Evolutionary conservation across 2,113 vertebrate species (phyloP), one percentile per base, ranked within the genome.

Genomic region (Mungos mungo): DNA sequence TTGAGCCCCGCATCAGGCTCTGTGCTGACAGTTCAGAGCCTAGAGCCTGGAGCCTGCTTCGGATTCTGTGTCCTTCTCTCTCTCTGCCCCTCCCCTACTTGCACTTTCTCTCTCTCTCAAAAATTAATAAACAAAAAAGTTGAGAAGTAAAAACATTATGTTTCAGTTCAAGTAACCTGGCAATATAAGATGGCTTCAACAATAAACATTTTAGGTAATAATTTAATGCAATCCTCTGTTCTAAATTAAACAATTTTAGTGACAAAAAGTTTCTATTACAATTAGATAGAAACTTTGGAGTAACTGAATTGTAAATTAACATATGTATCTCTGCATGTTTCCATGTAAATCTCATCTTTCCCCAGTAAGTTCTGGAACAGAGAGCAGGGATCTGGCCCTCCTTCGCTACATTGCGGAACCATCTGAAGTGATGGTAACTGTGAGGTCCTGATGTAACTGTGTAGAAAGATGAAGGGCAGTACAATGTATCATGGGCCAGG

Each of bases 171-270:
- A 13, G 76, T 72, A 74, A 89, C 63, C 71, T 83, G 25, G 33
- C 18, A 90, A 85, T 66, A 72, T 90, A 85, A 88, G 60, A 91
- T 47, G 25, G 69, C 19, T 25, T 85, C 35, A 41, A 89, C 21
- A 81, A 16, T 86, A 21, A 93, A 38, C 31, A 90, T 21, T 90
- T 92, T 69, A 63, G 87, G 52, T 89, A 66, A 72, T 19, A 88
- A 95, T 86, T 94, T 82, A 95, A 95, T 47, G 77, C 15, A 65
- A 91, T 5, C 14, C 14, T 92, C 31, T 92, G 11, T n/a, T 96
- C 80, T 74, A 95, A 94, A 94, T 31, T 47, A 60, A 90, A 71
- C 16, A 82, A 23, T 38, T 31, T 12, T 47, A 10, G 27, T 16
- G 18, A 79, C 57, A 76, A 66, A 31, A 31, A 8, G 50, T 88